A percentile compares a stretch with the other conserved stretches of the same genome.
These are phyloP conservation scores for Rhyzopertha dominica DNA, from an alignment of 1,140 invertebrate genomes.

Conservation along the genomic window DNA sequence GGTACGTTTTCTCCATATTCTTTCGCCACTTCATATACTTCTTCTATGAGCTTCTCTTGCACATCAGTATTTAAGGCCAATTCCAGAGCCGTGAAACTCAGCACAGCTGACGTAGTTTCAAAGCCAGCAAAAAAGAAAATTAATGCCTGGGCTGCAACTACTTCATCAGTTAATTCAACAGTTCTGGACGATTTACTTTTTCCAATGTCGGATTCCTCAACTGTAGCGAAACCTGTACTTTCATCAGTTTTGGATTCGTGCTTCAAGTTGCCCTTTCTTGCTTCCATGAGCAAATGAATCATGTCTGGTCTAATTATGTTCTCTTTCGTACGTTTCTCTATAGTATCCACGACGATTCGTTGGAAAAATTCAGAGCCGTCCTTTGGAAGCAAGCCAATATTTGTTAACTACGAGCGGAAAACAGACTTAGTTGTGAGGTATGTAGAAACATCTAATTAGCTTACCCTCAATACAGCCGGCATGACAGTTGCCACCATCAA, in stretches of 20 bases:
- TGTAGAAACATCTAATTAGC: too few relatives aligned
- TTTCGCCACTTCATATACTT: conserved; percentile 48
- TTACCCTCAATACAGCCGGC: too few relatives aligned
- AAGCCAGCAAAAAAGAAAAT: conserved; percentile 50
- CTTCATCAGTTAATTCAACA: conserved; percentile 27
- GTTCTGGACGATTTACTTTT: neutral
- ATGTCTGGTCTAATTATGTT: conserved; percentile 44
- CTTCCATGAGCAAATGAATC: conserved; percentile 47
- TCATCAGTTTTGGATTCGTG: too few relatives aligned
- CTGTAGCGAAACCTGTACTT: conserved; percentile 14
- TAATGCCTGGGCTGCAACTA: conserved; percentile 36
- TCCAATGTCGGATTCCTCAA: conserved; percentile 17
- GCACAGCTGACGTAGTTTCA: conserved; percentile 55
- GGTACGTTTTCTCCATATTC: conserved; percentile 29
- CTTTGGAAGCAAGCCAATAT: too few relatives aligned
- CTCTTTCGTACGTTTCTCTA: conserved; percentile 39
- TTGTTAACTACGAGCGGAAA: too few relatives aligned
- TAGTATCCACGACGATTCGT: conserved; percentile 37
- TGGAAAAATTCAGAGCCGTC: conserved; percentile 29
- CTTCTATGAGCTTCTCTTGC: conserved; percentile 54
- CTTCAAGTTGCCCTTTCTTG: conserved; percentile 41
- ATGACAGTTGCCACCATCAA: too few relatives aligned
- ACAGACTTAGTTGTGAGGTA: too few relatives aligned
- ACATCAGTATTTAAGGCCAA: conserved; percentile 55
- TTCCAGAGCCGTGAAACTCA: conserved; percentile 50